Evolutionary conservation across 2,113 vertebrate genomes (phyloP), one percentile per base, ranked within the genome.

Genomic region (Albula goreensis): DNA sequence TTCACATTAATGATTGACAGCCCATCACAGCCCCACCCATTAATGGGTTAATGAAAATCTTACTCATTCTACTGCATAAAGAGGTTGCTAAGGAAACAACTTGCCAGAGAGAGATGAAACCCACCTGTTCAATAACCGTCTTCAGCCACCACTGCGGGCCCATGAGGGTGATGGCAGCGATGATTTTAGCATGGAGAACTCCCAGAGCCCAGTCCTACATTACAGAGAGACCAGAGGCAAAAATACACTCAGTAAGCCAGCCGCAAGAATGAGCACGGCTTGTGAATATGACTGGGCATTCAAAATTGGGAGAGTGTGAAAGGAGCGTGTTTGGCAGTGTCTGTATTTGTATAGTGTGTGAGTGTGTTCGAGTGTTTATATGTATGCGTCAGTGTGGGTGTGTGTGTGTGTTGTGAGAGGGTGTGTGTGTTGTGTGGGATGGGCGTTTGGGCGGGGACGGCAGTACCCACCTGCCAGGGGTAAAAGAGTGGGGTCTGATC

Each of bases 81-180:
- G 25, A 77, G 9, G 25, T n/a, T 2, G 19, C 25, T 25, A 77
- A 77, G 4, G 70, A 77, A 25, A 15, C 22, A 8, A n/a, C 8
- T 15, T 17, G 12, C 5, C 17, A 56, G 19, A 10, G 51, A 25
- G 50, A 13, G 79, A 51, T 19, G 51, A 56, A 25, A 83, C 88
- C n/a, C 63, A 96, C 98, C 97, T 99, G 98, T 91, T 99, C 98
- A 91, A 99, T 99, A 41, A 99, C 98, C 7, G 97, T 98, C 95
- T 99, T 99, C 89, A 99, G 91, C 98, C 98, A 99, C 98, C 98
- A 99, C 94, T 99, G 98, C 86, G 98, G 98, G 50, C 98, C 98
- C 98, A 99, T 99, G 85, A 99, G 91, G 13, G 98, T 99, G 92
- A 99, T 99, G 89, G 98, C 98, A 89, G 98, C 98, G 85, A 99